Conservation (phyloP, 2,888 invertebrate species). For the Achlya flavicornis region DNA sequence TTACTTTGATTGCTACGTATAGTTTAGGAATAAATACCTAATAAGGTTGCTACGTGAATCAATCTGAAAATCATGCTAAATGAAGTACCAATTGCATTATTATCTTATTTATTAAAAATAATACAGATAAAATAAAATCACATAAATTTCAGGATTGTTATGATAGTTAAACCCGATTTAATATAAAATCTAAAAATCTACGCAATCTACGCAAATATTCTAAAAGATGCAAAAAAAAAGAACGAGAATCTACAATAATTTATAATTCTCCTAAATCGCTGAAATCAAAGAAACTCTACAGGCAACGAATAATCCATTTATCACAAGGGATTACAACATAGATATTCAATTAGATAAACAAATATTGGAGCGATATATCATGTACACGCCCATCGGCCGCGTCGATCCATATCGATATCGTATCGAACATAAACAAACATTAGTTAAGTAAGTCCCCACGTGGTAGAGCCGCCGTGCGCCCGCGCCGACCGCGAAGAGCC, state of each 20-base stretch:
- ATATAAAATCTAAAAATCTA: too few species aligned
- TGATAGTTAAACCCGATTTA: too few species aligned
- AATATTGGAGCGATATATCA: slow-evolving; percentile 19
- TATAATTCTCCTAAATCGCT: too few species aligned
- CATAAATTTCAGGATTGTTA: too few species aligned
- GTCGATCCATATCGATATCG: slow-evolving; percentile 23
- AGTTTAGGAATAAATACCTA: neutral
- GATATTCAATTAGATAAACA: slow-evolving; percentile 13
- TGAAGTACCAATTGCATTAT: too few species aligned
- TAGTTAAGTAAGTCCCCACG: slow-evolving; percentile 28
- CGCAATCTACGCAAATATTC: too few species aligned
- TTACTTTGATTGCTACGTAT: neutral
- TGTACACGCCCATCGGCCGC: neutral
- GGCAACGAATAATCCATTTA: neutral
- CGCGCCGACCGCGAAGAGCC: slow-evolving; percentile 19
- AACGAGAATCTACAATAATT: too few species aligned
- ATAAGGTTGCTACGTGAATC: neutral
- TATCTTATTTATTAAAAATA: too few species aligned
- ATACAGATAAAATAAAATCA: too few species aligned
- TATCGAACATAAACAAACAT: slow-evolving; percentile 35
- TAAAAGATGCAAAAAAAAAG: too few species aligned
- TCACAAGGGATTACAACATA: slow-evolving; percentile 11
- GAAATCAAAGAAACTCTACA: neutral
- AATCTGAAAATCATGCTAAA: neutral
- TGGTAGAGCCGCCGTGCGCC: slow-evolving; percentile 23